phyloP scores from a whole-genome alignment of 2,113 vertebrate genomes.

The Ageneiosus marmoratus region DNA sequence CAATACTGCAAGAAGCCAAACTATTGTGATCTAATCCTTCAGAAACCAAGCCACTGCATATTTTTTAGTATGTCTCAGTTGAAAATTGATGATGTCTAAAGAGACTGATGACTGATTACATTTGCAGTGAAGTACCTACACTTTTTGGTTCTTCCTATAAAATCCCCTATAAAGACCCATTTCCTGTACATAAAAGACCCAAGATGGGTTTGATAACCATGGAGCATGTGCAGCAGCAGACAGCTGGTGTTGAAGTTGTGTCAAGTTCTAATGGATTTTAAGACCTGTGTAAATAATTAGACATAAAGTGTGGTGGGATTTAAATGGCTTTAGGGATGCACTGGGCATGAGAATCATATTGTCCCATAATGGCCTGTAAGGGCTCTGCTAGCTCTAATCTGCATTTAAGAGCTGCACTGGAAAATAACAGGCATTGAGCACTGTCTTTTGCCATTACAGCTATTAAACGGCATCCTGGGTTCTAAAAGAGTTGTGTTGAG shows the following conservation, averaged over 20 bases:
- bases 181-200: not conserved
- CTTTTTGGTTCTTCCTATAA: not conserved
- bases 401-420: not conserved
- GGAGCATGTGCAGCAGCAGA: not conserved
- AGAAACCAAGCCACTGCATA: not conserved
- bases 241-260: not conserved
- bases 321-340: not conserved
- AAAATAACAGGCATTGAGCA: not conserved
- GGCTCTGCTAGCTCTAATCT: not conserved
- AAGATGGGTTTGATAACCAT: not conserved
- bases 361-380: not conserved
- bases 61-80: no score
- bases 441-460: not conserved
- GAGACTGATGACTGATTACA: not conserved
- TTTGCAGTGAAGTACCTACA: not conserved
- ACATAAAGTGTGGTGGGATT: not conserved
- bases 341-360: not conserved
- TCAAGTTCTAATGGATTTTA: not conserved
- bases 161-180: not conserved
- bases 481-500: not conserved
- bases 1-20: not conserved
- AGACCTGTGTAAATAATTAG: not conserved
- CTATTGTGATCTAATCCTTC: not conserved
- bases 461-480: slow-evolving; percentile 1
- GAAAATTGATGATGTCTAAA: not conserved